Base-by-base conservation (phyloP, 2,113 vertebrate species). In the Hemicordylus capensis region DNA sequence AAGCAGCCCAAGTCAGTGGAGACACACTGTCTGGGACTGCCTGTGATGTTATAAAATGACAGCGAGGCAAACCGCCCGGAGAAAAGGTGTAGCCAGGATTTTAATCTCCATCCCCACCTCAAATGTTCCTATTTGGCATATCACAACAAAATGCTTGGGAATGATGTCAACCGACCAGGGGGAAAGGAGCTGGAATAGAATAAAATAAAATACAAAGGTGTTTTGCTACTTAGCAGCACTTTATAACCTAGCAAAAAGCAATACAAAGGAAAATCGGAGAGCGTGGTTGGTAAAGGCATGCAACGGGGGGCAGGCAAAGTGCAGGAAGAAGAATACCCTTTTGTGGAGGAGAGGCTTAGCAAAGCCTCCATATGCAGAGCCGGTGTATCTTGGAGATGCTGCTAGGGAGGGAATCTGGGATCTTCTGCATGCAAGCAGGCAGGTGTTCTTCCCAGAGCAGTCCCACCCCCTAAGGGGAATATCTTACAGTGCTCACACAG, bases 51-150 rank as follows among this genome's bases (percentile, higher is more conserved):
- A 91, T 88, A 93, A 86, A 86, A 78, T 87, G 93, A 86, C 70
- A 82, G 87, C 88, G 64, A 94, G 90, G 92, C 89, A 92, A 91
- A 93, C 92, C 94, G 91, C 89, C 87, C 42, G 83, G 72, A 88
- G 85, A 92, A 88, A 93, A 93, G 93, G 93, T 89, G 80, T 59
- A 84, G 84, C 89, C 81, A 0, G 83, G 90, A 92, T 93, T 93
- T 92, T 90, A 90, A 79, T 90, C 93, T 94, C 85, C 91, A 90
- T 94, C 91, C 85, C 90, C 92, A 92, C 93, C 94, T 94, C 93
- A 90, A 19, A 91, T 91, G 92, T 95, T 94, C 94, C 94, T 89
- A 88, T 90, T 92, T 94, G 91, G 91, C 93, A 80, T 93, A 91
- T 94, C 92, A 93, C 90, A 93, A 89, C 93, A 90, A 91, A 91